phyloP scores from a whole-genome alignment of 2,113 vertebrate species.

The Formicarius rufipectus region DNA sequence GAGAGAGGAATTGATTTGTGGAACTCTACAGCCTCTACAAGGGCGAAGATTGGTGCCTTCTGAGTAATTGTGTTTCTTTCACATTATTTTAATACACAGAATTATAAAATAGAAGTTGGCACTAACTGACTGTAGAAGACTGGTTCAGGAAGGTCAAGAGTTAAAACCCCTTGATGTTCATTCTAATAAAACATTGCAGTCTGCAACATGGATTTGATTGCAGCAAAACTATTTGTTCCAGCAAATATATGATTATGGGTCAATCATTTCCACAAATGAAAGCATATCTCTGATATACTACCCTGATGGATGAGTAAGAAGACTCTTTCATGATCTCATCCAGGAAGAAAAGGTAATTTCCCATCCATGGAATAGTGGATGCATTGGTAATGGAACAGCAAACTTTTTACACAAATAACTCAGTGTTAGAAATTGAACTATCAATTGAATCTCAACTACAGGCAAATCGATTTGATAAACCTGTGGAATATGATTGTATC shows the following conservation, averaged over 20 bases:
- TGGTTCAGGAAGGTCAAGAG: constrained; percentile 11
- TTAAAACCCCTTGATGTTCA: constrained; percentile 22
- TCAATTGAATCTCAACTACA: constrained; percentile 74
- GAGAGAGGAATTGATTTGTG: not conserved
- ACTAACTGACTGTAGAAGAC: not conserved
- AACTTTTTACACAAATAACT: constrained; percentile 75
- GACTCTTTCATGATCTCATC: constrained; percentile 61
- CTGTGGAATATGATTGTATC: constrained; percentile 60
- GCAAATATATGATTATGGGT: constrained; percentile 69
- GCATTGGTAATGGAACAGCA: constrained; percentile 69
- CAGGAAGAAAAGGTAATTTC: constrained; percentile 74
- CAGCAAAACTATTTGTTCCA: constrained; percentile 62
- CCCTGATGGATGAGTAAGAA: constrained; percentile 61
- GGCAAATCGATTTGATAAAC: constrained; percentile 76
- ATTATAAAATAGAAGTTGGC: not conserved
- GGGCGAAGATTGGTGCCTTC: not conserved
- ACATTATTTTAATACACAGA: not conserved
- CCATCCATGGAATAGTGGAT: constrained; percentile 58
- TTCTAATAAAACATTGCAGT: constrained; percentile 51
- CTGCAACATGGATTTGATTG: constrained; percentile 51
- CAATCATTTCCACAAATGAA: constrained; percentile 71
- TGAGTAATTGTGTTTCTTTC: not conserved
- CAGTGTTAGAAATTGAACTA: constrained; percentile 74
- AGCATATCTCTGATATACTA: constrained; percentile 40
- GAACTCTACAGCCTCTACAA: not conserved